A percentile compares a stretch with the other conserved stretches of the same genome.
These are phyloP conservation scores for Eurystomus glaucurus DNA, from an alignment of 2,797 vertebrate species.

Conservation along the genomic window DNA sequence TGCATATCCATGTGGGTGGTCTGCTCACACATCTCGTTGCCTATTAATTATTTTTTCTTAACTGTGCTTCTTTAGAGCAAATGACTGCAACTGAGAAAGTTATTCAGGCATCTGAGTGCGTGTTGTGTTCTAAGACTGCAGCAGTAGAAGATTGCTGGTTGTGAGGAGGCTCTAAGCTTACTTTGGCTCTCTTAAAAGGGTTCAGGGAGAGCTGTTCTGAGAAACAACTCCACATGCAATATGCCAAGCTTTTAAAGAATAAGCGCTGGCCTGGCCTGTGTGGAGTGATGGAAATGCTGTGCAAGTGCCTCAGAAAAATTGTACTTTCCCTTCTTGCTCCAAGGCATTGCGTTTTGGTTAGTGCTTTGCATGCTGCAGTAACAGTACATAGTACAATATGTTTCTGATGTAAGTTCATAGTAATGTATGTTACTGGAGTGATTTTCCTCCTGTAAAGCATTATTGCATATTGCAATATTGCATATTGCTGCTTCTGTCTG, in stretches of 20 bases:
- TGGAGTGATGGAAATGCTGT: neutral
- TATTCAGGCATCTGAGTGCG: neutral
- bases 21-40: neutral
- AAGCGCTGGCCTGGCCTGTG: neutral
- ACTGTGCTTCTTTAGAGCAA: neutral
- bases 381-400: rapidly evolving
- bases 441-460: neutral
- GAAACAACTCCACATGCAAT: neutral
- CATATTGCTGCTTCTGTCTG: neutral
- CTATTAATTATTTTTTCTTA: neutral
- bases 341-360: neutral
- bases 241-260: neutral
- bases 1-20: neutral
- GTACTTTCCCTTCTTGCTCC: neutral
- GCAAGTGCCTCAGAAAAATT: neutral
- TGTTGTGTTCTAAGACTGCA: neutral
- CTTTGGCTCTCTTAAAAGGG: neutral
- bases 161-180: neutral
- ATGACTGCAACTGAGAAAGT: neutral
- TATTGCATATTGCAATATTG: too few relatives aligned
- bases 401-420: neutral
- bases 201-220: neutral
- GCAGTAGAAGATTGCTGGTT: neutral
- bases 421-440: neutral
- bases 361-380: neutral